Evolutionary conservation across 1,140 invertebrate genomes (phyloP).

Genomic region (Lycorma delicatula): DNA sequence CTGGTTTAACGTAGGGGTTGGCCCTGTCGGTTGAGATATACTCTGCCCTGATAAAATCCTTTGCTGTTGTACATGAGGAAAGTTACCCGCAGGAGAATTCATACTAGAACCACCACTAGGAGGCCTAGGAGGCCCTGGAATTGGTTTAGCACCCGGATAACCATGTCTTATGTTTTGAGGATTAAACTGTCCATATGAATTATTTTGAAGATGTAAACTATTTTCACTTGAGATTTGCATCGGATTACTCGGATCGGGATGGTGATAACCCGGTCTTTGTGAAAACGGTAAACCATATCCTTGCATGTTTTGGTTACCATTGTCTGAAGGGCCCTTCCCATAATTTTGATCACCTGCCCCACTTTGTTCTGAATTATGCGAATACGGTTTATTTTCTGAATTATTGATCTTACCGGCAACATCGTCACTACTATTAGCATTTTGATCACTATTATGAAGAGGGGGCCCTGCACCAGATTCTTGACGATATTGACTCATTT

Average conservation of each 20-base stretch:
- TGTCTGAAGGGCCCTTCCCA: slow-evolving; percentile 27
- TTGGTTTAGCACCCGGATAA: slow-evolving; percentile 32
- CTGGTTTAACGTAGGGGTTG: slow-evolving; percentile 85
- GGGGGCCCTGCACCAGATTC: slow-evolving; percentile 40
- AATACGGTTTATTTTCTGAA: slow-evolving; percentile 36
- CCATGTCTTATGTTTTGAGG: slow-evolving; percentile 28
- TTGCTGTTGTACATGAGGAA: slow-evolving; percentile 37
- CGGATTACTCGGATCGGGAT: slow-evolving; percentile 18
- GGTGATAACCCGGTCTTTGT: slow-evolving; percentile 19
- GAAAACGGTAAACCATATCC: slow-evolving; percentile 25
- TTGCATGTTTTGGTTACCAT: slow-evolving; percentile 30
- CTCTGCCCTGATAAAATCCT: slow-evolving; percentile 51
- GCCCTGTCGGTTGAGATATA: slow-evolving; percentile 67
- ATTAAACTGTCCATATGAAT: slow-evolving; percentile 25
- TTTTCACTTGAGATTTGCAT: slow-evolving; percentile 19
- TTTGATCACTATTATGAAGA: slow-evolving; percentile 37
- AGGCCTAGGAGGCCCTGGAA: slow-evolving; percentile 33
- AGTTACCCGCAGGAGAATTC: slow-evolving; percentile 30
- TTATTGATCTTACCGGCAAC: slow-evolving; percentile 33
- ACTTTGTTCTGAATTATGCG: slow-evolving; percentile 35
- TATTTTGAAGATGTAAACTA: slow-evolving; percentile 20
- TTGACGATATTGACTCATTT: slow-evolving; percentile 47
- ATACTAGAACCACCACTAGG: slow-evolving; percentile 36
- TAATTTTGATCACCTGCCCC: slow-evolving; percentile 28
- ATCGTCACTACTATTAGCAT: slow-evolving; percentile 36